phyloP scores from a whole-genome alignment of 2,888 invertebrate genomes.

The Caenorhabditis sp. region DNA sequence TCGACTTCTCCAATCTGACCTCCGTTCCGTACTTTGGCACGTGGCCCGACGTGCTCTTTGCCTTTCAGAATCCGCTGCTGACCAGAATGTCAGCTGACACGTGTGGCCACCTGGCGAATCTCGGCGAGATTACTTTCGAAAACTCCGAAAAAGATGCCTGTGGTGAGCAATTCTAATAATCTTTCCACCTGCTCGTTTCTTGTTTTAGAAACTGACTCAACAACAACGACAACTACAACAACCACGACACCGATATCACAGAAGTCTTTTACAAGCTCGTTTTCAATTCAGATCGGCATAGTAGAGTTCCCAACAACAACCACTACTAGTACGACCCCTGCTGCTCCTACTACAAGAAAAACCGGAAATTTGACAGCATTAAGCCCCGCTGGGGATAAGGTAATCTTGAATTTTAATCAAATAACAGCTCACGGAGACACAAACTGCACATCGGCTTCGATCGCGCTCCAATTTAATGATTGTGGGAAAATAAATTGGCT shows the following conservation, averaged over 20 bases:
- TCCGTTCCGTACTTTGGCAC: conserved; percentile 51
- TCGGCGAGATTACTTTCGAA: conserved; percentile 45
- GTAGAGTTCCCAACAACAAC: background rate
- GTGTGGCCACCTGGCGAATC: conserved; percentile 30
- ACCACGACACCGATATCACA: no score
- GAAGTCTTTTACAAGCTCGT: no score
- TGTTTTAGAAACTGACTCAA: conserved; percentile 28
- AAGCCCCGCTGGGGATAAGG: background rate
- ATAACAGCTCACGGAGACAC: no score
- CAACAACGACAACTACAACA: background rate
- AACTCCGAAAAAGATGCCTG: conserved; percentile 24
- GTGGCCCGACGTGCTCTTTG: conserved; percentile 37
- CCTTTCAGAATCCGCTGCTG: conserved; percentile 42
- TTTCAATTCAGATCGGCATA: background rate
- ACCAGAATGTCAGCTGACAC: conserved; percentile 25
- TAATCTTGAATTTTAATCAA: conserved; percentile 5
- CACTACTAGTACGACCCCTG: background rate
- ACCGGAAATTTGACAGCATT: background rate
- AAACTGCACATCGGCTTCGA: no score
- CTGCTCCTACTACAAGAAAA: background rate
- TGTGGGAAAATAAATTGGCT: no score
- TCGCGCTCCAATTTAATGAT: no score
- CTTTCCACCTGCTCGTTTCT: conserved; percentile 1
- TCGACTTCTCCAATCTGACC: conserved; percentile 39
- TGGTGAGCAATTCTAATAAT: conserved; percentile 3